phyloP scores from a whole-genome alignment of 2,888 invertebrate genomes.

The Diplazon laetatorius region DNA sequence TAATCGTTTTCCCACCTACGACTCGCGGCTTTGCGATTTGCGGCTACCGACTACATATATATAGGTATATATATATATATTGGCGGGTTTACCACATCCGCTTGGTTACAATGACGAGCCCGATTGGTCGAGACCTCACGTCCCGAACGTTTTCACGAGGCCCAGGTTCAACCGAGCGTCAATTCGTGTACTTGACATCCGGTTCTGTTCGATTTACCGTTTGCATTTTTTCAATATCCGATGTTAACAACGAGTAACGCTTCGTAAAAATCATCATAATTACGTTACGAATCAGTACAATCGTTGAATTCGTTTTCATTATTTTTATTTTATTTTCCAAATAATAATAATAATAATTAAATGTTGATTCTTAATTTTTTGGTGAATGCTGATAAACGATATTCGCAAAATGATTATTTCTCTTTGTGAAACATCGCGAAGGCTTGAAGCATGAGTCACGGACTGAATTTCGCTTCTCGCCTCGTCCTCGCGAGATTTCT shows the following conservation, averaged over 20 bases:
- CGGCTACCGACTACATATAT: constrained; percentile 56
- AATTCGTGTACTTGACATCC: constrained; percentile 24
- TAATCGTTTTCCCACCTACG: constrained; percentile 49
- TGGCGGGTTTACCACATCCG: constrained; percentile 70
- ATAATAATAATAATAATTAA: too few species aligned
- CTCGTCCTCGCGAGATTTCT: constrained; percentile 32
- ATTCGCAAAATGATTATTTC: background rate
- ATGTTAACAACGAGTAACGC: background rate
- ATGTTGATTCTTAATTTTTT: background rate
- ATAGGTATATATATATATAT: too few species aligned
- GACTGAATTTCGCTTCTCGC: constrained; percentile 40
- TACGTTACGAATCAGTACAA: background rate
- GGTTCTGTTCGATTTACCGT: constrained; percentile 8
- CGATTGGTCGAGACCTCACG: background rate
- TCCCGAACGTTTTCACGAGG: constrained; percentile 26
- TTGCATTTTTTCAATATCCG: background rate
- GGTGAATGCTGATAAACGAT: background rate
- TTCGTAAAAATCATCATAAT: background rate
- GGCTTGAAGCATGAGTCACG: constrained; percentile 52
- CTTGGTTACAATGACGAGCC: constrained; percentile 68
- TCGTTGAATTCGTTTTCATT: too few species aligned
- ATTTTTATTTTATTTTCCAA: too few species aligned
- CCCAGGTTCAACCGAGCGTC: constrained; percentile 44
- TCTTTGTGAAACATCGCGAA: constrained; percentile 32
- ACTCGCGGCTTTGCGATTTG: constrained; percentile 57